A percentile compares a stretch with the other conserved stretches of the same genome.
Evolutionary conservation across 2,113 vertebrate species (phyloP).

Genomic region (Gallinago media): DNA sequence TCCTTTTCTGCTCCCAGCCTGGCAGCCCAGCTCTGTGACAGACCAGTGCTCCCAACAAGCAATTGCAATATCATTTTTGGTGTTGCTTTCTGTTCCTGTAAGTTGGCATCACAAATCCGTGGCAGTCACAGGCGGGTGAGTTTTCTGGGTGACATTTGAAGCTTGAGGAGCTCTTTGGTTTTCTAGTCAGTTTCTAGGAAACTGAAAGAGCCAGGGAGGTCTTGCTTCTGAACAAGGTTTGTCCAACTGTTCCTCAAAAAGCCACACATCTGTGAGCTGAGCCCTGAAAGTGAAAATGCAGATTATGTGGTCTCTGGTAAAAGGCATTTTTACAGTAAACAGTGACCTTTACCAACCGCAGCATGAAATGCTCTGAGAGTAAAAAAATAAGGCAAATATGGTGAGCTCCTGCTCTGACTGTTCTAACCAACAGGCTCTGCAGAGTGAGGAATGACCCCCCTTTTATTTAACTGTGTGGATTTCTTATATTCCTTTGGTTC

Average conservation of each 20-base stretch:
- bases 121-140: background rate
- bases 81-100: background rate
- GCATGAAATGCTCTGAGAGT: background rate
- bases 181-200: background rate
- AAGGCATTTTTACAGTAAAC: background rate
- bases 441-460: background rate
- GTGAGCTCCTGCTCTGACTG: background rate
- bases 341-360: background rate
- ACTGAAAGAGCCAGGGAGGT: background rate
- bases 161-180: background rate
- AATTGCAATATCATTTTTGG: background rate
- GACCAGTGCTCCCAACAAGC: background rate
- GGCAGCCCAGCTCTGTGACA: background rate
- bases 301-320: background rate
- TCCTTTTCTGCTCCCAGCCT: background rate
- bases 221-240: background rate
- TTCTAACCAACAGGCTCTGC: background rate
- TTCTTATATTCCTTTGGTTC: background rate
- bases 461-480: background rate
- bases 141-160: background rate
- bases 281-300: background rate
- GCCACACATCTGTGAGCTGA: background rate
- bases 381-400: background rate
- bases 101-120: accelerated
- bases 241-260: background rate